phyloP scores from a whole-genome alignment of 2,797 vertebrate genomes.

The Meda fulgida region DNA sequence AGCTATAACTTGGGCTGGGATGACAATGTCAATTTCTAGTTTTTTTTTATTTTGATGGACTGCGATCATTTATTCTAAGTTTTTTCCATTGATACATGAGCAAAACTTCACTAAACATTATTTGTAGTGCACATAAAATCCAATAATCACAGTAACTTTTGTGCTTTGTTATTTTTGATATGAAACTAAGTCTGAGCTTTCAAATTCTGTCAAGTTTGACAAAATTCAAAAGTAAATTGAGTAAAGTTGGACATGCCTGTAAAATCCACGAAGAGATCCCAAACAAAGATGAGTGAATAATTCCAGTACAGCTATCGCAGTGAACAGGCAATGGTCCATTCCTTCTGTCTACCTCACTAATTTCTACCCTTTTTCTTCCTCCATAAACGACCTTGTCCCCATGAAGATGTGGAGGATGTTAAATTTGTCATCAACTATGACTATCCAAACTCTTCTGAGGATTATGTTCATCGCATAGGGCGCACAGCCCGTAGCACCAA shows the following conservation, averaged over 20 bases:
- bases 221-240: not conserved
- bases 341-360: not conserved
- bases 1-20: not conserved
- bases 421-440: conserved; percentile 99
- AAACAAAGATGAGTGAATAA: not conserved
- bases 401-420: conserved; percentile 94
- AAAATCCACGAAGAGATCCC: not conserved
- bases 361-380: conserved; percentile 33
- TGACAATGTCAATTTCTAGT: not conserved
- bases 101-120: not conserved
- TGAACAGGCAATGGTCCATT: conserved; percentile 3
- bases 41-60: not conserved
- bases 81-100: not conserved
- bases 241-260: no score
- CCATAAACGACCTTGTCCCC: not conserved
- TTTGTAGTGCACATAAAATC: not conserved
- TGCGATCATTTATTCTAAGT: not conserved
- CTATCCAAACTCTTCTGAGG: conserved; percentile 97
- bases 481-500: conserved; percentile 97
- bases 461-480: conserved; percentile 97
- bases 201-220: not conserved
- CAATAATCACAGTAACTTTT: not conserved
- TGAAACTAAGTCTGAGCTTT: not conserved
- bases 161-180: not conserved
- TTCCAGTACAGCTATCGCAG: not conserved